phyloP scores from a whole-genome alignment of 2,888 invertebrate genomes.

The Parasteatoda lunata region DNA sequence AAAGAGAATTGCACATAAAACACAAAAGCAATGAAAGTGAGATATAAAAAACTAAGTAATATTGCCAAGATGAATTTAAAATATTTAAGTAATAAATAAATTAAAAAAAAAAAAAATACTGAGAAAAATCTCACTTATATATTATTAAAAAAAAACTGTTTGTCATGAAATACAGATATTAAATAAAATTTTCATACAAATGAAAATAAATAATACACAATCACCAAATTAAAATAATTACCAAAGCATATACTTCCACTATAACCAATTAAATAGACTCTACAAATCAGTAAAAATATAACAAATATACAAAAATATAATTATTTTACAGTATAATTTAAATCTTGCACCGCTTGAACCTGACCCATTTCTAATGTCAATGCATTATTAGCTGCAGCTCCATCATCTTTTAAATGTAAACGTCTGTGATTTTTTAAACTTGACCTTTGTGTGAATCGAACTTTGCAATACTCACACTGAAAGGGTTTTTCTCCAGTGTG shows the following conservation, averaged over 20 bases:
- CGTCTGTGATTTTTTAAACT: slow-evolving; percentile 57
- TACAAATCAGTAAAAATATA: background rate
- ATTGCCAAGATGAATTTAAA: too few species aligned
- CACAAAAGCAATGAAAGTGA: too few species aligned
- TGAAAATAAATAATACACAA: background rate
- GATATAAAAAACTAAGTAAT: too few species aligned
- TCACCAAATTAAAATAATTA: background rate
- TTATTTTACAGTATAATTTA: background rate
- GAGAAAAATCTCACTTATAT: too few species aligned
- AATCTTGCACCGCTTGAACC: background rate
- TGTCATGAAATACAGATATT: background rate
- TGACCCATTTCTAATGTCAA: background rate
- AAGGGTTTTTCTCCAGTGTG: slow-evolving; percentile 62
- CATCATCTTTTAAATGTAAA: slow-evolving; percentile 48
- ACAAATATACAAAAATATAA: slow-evolving; percentile 7
- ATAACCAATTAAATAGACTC: background rate
- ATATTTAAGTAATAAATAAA: too few species aligned
- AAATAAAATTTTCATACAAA: background rate
- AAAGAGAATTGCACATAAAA: too few species aligned
- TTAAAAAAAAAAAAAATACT: too few species aligned
- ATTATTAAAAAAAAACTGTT: background rate
- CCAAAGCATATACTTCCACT: background rate
- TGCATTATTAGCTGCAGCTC: background rate
- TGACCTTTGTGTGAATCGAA: slow-evolving; percentile 57
- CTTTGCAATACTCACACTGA: slow-evolving; percentile 51